Evolutionary conservation across 2,888 invertebrate genomes (phyloP).

Genomic region (Lycophotia porphyrea): DNA sequence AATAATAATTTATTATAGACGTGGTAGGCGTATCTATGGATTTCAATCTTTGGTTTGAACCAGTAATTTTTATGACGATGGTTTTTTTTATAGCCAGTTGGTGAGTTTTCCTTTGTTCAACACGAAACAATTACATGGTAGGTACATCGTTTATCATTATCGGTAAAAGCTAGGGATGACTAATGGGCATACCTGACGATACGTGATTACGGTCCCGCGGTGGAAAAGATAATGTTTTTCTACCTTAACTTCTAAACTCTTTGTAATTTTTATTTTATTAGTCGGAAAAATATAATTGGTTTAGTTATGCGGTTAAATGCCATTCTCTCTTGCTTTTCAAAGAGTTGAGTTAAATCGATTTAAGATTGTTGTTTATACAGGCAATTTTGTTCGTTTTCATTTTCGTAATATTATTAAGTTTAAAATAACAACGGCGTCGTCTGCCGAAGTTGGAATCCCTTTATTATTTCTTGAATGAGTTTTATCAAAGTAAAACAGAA

Average conservation of each 20-base stretch:
- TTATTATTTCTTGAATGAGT: constrained; percentile 35
- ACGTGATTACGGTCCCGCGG: constrained; percentile 39
- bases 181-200: constrained; percentile 40
- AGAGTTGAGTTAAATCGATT: constrained; percentile 21
- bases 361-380: constrained; percentile 4
- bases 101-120: constrained; percentile 27
- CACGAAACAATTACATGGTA: constrained; percentile 41
- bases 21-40: neutral
- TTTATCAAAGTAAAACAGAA: constrained; percentile 28
- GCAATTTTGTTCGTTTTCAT: constrained; percentile 35
- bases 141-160: constrained; percentile 49
- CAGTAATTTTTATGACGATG: constrained; percentile 41
- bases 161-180: constrained; percentile 41
- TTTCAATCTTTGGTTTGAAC: neutral
- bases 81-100: constrained; percentile 11
- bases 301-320: constrained; percentile 30
- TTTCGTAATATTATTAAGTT: constrained; percentile 41
- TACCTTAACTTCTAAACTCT: constrained; percentile 14
- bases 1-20: neutral
- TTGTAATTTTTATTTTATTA: constrained; percentile 25
- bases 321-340: constrained; percentile 5
- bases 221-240: constrained; percentile 27
- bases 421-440: constrained; percentile 21
- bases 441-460: constrained; percentile 20
- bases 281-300: constrained; percentile 18